These are phyloP conservation scores for Sinocyclocheilus anophthalmus DNA, from an alignment of 2,113 vertebrate species.

Conservation along the genomic window DNA sequence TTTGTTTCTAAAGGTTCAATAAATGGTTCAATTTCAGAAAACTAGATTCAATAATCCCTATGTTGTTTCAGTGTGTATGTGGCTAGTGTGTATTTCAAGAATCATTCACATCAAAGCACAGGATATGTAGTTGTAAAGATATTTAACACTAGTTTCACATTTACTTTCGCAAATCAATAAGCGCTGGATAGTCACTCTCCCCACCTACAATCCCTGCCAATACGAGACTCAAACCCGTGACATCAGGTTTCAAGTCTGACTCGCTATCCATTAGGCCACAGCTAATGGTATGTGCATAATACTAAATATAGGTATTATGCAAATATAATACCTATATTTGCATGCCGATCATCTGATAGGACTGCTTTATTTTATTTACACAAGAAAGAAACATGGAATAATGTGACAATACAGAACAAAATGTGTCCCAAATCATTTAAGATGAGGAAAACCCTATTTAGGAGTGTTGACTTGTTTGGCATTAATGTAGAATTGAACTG, in stretches of 20 bases:
- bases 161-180: background rate
- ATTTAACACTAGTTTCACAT: constrained; percentile 28
- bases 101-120: background rate
- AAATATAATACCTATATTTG: background rate
- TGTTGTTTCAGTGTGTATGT: background rate
- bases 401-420: background rate
- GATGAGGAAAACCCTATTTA: background rate
- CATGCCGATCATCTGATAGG: background rate
- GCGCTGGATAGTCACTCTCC: too few relatives aligned
- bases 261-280: too few relatives aligned
- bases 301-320: too few relatives aligned
- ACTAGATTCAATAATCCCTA: background rate
- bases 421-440: background rate
- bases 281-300: too few relatives aligned
- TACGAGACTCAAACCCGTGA: too few relatives aligned
- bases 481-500: background rate
- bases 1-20: too few relatives aligned
- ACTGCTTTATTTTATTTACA: background rate
- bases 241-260: too few relatives aligned
- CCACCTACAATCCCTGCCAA: too few relatives aligned
- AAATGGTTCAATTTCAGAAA: background rate
- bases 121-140: background rate
- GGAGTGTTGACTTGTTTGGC: background rate
- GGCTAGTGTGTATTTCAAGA: constrained; percentile 3
- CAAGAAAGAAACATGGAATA: background rate